These are phyloP conservation scores for Anarsia innoxiella DNA, from an alignment of 2,888 invertebrate genomes.

Conservation along the genomic window DNA sequence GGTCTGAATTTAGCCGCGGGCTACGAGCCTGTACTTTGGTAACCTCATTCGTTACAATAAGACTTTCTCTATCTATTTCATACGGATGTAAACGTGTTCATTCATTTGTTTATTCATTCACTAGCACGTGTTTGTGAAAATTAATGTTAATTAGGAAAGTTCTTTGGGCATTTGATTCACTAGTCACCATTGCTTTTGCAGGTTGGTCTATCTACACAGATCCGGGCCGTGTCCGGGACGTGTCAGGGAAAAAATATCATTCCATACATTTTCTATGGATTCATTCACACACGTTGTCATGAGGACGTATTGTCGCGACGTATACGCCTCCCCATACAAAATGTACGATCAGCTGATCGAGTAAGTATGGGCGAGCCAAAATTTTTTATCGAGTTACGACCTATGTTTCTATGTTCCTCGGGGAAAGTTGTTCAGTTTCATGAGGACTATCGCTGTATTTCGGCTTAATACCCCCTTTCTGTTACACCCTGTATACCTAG, in stretches of 20 bases:
- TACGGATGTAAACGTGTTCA: constrained; percentile 9
- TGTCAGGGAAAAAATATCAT: neutral
- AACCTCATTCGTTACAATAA: constrained; percentile 14
- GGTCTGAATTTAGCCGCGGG: constrained; percentile 4
- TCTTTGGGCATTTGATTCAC: neutral
- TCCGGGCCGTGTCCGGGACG: too few relatives aligned
- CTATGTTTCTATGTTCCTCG: too few relatives aligned
- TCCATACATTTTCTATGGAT: too few relatives aligned
- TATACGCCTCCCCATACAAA: neutral
- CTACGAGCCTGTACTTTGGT: neutral
- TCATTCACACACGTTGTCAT: too few relatives aligned
- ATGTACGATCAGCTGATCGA: neutral
- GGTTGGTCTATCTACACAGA: neutral
- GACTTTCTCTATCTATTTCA: constrained; percentile 19
- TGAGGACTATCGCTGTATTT: too few relatives aligned
- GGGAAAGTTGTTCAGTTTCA: too few relatives aligned
- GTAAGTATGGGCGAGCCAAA: too few relatives aligned
- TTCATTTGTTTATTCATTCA: neutral
- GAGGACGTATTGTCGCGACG: too few relatives aligned
- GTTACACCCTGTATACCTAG: too few relatives aligned
- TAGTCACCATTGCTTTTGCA: neutral
- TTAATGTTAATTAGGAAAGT: neutral
- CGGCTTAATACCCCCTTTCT: too few relatives aligned
- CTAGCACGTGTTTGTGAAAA: neutral
- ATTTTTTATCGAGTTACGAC: too few relatives aligned